Conservation (phyloP, 2,113 vertebrate species). For the Caloenas nicobarica region DNA sequence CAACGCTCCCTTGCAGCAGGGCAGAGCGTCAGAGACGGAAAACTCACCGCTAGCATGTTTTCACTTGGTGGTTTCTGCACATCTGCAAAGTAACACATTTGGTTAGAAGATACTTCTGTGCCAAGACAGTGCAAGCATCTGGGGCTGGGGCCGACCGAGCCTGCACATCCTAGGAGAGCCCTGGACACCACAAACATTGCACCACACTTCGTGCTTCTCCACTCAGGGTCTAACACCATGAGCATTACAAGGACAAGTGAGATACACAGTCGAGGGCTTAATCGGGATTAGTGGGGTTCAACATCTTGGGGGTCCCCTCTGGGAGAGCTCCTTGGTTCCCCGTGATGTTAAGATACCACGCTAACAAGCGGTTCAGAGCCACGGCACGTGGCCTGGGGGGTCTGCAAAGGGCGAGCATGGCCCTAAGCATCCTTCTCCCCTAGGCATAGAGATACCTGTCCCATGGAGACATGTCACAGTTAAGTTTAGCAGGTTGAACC, state of each 20-base stretch:
- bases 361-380: accelerated
- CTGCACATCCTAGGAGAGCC: accelerated
- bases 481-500: not conserved
- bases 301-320: not conserved
- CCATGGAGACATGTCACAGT: not conserved
- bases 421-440: not conserved
- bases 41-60: constrained; percentile 17
- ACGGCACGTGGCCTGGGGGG: not conserved
- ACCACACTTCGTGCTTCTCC: not conserved
- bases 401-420: not conserved
- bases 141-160: not conserved
- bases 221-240: not conserved
- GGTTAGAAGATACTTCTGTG: not conserved
- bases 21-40: accelerated
- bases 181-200: not conserved
- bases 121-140: accelerated
- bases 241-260: not conserved
- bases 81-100: constrained; percentile 36
- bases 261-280: not conserved
- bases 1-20: not conserved
- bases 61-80: not conserved
- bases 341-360: not conserved
- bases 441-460: not conserved
- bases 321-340: not conserved
- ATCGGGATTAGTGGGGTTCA: not conserved